Evolutionary conservation across 2,113 vertebrate species (phyloP).

Genomic region (Saiga tatarica): DNA sequence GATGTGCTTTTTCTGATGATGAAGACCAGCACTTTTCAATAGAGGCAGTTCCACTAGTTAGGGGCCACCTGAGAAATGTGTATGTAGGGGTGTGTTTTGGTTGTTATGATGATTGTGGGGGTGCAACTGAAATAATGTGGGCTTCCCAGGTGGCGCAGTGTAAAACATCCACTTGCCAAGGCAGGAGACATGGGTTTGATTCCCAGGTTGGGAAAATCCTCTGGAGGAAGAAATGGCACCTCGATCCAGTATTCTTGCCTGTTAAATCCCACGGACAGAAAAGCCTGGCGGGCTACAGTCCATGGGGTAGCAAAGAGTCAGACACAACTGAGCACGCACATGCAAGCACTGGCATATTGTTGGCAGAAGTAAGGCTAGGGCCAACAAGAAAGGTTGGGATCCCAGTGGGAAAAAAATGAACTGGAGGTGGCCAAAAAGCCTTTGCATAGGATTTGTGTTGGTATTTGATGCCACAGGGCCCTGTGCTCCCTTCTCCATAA

Average conservation of each 20-base stretch:
- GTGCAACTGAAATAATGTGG: neutral
- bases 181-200: neutral
- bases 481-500: neutral
- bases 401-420: neutral
- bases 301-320: neutral
- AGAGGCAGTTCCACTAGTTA: neutral
- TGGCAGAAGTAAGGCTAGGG: neutral
- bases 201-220: neutral
- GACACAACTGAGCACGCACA: neutral
- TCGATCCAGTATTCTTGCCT: neutral
- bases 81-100: neutral
- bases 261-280: neutral
- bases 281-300: neutral
- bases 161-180: neutral
- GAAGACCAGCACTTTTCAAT: neutral
- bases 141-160: neutral
- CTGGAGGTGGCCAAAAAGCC: neutral
- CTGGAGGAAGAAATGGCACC: neutral
- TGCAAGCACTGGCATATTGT: neutral
- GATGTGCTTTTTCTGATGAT: neutral
- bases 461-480: fast-evolving
- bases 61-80: neutral
- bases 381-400: neutral
- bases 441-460: neutral
- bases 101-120: neutral